Conservation (phyloP, 2,113 vertebrate genomes). For the Monarcha castaneiventris region DNA sequence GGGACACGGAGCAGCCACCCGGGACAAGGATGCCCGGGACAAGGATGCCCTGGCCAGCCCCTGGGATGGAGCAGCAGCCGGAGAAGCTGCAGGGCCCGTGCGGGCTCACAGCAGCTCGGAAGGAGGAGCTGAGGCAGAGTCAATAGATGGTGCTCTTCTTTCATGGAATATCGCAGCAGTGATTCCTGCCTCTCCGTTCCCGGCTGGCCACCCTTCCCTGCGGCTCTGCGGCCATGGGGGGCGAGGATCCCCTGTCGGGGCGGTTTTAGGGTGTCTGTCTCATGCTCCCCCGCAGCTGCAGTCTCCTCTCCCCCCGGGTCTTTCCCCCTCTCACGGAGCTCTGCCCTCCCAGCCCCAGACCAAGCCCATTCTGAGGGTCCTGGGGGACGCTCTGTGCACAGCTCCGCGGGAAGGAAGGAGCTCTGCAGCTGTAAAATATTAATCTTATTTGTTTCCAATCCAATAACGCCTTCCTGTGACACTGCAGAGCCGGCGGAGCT, state of each 20-base stretch:
- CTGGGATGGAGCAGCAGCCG: not conserved
- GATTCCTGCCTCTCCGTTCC: fast-evolving
- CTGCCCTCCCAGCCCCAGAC: not conserved
- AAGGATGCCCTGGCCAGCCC: not conserved
- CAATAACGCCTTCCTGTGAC: not conserved
- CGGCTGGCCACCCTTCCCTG: not conserved
- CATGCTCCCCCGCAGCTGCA: not conserved
- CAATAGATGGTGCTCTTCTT: constrained; percentile 40
- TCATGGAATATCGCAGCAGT: fast-evolving
- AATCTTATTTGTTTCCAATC: not conserved
- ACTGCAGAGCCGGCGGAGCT: not conserved
- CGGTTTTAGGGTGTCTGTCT: too few species aligned
- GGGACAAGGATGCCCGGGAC: not conserved
- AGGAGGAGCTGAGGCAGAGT: not conserved
- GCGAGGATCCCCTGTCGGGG: fast-evolving
- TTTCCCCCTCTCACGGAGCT: not conserved
- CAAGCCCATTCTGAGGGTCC: fast-evolving
- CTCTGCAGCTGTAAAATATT: not conserved
- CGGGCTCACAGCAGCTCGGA: fast-evolving
- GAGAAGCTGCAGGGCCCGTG: fast-evolving
- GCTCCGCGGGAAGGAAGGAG: not conserved
- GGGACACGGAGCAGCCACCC: not conserved
- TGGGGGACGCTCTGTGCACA: not conserved
- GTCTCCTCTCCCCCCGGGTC: not conserved
- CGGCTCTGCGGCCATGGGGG: fast-evolving